Base-by-base conservation (phyloP, 1,140 invertebrate species). In the Harpegnathos saltator region DNA sequence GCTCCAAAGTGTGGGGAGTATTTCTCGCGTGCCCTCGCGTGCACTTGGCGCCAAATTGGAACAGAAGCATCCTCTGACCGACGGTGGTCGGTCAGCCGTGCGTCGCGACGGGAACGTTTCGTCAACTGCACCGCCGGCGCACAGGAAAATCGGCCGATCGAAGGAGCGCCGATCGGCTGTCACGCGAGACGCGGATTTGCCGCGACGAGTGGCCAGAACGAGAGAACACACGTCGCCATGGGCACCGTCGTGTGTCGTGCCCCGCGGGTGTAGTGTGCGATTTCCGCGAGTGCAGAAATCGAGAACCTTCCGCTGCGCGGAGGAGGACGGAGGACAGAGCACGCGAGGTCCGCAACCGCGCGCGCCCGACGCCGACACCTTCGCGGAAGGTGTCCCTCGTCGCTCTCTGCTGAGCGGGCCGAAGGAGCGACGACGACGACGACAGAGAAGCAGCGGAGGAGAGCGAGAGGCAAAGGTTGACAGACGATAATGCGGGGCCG, bases 171-270 rank as follows among this genome's bases (percentile, higher is more conserved):
- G n/a, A n/a, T n/a, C n/a, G n/a, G n/a, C n/a, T n/a, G n/a, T n/a
- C n/a, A n/a, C n/a, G n/a, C n/a, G n/a, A n/a, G n/a, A n/a, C n/a
- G n/a, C n/a, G n/a, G n/a, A n/a, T n/a, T n/a, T n/a, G n/a, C n/a
- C n/a, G n/a, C n/a, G n/a, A n/a, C n/a, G n/a, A n/a, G n/a, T n/a
- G n/a, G n/a, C n/a, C 17, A 48, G 54, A 73, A 2, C 19, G 56
- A 74, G 22, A 73, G 65, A 65, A 52, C 69, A 83, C 59, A 78
- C 83, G 91, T 91, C 88, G 87, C 84, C 89, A 92, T 92, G 91
- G 92, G 90, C 90, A 91, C 85, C 83, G 65, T 85, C 83, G 65
- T 83, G 90, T 91, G 90, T 91, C 92, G 91, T 92, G 91, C 59
- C 72, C 68, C 75, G 88, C 80, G 87, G 83, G 85, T 92, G 87